Evolutionary conservation across 92 coral and sea anemone genomes (phyloP).

Genomic region (Blastomussa wellsi): DNA sequence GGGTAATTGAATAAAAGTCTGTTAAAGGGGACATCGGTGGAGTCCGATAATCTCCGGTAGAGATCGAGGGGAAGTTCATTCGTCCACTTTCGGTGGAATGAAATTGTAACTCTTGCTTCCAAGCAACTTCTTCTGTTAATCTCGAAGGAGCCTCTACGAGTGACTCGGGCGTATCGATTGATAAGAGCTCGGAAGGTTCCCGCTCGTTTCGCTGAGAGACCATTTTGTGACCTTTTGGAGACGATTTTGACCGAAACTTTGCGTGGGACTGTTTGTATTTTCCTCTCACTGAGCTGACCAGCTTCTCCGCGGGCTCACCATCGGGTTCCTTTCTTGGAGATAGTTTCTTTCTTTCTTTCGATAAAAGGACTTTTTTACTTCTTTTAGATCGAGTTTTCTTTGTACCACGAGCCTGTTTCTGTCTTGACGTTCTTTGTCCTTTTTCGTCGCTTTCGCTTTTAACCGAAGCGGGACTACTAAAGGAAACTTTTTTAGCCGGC

Average conservation of each 20-base stretch:
- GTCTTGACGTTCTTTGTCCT: slow-evolving; percentile 7
- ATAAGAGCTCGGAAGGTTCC: background rate
- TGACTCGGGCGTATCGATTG: slow-evolving; percentile 6
- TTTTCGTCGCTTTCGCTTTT: background rate
- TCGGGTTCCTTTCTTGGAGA: slow-evolving; percentile 54
- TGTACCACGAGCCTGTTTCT: slow-evolving; percentile 4
- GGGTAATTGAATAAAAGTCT: slow-evolving; percentile 32
- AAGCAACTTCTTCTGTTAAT: background rate
- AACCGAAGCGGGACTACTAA: background rate
- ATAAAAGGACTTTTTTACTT: background rate
- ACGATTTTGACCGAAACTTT: slow-evolving; percentile 22
- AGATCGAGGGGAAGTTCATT: slow-evolving; percentile 20
- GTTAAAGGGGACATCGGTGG: slow-evolving; percentile 44
- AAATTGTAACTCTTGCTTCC: background rate
- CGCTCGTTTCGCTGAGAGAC: slow-evolving; percentile 12
- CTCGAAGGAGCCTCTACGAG: slow-evolving; percentile 8
- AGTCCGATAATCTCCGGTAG: slow-evolving; percentile 28
- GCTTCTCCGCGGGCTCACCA: slow-evolving; percentile 50
- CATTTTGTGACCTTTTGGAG: slow-evolving; percentile 3
- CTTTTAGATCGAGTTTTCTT: background rate
- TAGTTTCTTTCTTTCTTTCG: slow-evolving; percentile 19
- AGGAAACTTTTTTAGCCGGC: slow-evolving; percentile 33
- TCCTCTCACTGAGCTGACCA: slow-evolving; percentile 23
- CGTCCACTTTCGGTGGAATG: background rate
- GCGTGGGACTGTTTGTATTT: slow-evolving; percentile 1